Base-by-base conservation (phyloP, 1,140 invertebrate species). In the Meloidogyne floridensis region DNA sequence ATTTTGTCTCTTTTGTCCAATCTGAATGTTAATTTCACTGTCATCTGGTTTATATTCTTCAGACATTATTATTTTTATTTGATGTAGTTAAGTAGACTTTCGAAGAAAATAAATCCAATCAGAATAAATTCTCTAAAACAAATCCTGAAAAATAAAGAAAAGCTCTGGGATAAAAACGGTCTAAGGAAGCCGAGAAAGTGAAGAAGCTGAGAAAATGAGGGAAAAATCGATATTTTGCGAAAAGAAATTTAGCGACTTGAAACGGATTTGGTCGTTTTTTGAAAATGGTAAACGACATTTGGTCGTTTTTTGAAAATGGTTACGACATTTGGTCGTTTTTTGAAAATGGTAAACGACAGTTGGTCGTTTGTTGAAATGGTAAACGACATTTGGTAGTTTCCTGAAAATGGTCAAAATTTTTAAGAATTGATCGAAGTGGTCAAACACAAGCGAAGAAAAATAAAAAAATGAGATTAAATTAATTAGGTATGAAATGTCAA, bases 1-100 rank as follows among this genome's bases (percentile, higher is more conserved):
- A 73, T 87, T 86, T 77, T 82, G 80, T 70, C 87, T 83, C 71
- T 88, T 88, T 6, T 87, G 83, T 13, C 87, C 87, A 69, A 86
- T 79, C n/a, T 65, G 59, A 10, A 74, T 54, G 2, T 32, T 18
- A n/a, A 71, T 51, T 11, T 80, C 75, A 47, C 10, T 69, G 13
- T 82, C 78, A 2, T 82, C 81, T 13, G 47, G 54, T 80, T 82
- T 82, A n/a, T 79, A 18, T 5, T 82, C 81, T 11, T 65, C 77
- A 11, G 75, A 76, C 75, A 76, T 76, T 76, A 42, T 69, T 65
- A 65, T 59, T 15, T 32, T 32, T 32, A 32, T 15, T 59, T 2
- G 56, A 59, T 15, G 56, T 13, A 54, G 53, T 54, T 54, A 13
- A 9, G 11, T 13, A 54, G 11, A 54, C 9, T 54, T 54, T 54